Percentiles rank a stretch among this genome's conserved stretches.
phyloP scores from a whole-genome alignment of 2,797 vertebrate species.

The Xenops minutus region DNA sequence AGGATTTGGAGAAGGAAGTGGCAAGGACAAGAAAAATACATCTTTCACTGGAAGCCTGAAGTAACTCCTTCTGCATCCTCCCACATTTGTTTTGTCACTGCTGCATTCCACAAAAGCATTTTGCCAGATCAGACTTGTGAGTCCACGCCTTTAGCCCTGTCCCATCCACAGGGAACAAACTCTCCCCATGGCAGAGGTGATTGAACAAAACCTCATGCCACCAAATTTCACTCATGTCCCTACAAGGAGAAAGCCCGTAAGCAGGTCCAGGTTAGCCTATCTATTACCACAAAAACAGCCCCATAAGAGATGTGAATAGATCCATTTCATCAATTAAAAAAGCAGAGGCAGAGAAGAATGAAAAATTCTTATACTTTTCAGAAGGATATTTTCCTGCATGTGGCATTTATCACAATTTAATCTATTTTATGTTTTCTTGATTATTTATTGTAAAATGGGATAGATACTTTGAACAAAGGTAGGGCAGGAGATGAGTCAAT shows the following conservation, averaged over 20 bases:
- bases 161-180: neutral
- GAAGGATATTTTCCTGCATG: neutral
- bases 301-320: neutral
- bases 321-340: neutral
- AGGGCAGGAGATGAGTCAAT: slow-evolving; percentile 32
- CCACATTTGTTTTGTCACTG: neutral
- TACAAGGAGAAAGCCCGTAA: neutral
- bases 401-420: slow-evolving; percentile 37
- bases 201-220: neutral
- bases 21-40: neutral
- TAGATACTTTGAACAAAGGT: slow-evolving; percentile 21
- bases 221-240: neutral
- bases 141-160: neutral
- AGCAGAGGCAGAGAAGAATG: neutral
- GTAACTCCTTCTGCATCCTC: neutral
- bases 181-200: neutral
- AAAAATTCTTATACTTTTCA: neutral
- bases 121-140: neutral
- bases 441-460: slow-evolving; percentile 17
- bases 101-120: neutral
- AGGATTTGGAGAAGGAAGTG: neutral
- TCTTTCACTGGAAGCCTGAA: neutral
- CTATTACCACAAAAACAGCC: neutral
- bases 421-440: slow-evolving; percentile 41
- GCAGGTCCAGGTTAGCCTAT: neutral